A percentile compares a stretch with the other conserved stretches of the same genome.
Evolutionary conservation across 2,113 vertebrate species (phyloP).

Genomic region (Myodes glareolus): DNA sequence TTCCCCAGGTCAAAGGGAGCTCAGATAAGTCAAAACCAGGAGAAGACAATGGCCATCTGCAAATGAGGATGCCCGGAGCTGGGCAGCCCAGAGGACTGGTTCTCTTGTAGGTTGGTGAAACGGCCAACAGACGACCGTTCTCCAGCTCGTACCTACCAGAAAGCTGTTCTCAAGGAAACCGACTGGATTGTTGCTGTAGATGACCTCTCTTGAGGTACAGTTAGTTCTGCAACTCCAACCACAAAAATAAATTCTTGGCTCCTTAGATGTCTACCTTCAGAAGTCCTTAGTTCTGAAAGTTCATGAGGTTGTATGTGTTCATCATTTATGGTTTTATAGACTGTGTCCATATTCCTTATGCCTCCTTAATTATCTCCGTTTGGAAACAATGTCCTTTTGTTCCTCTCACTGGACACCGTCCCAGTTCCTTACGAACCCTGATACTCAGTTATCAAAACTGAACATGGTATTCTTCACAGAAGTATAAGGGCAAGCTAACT

Average conservation of each 20-base stretch:
- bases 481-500: not conserved
- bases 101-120: not conserved
- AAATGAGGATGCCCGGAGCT: not conserved
- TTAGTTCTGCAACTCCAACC: conserved; percentile 26
- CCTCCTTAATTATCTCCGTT: conserved; percentile 34
- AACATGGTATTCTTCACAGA: not conserved
- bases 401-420: not conserved
- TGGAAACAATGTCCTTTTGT: not conserved
- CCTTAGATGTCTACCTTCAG: not conserved
- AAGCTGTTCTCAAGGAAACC: not conserved
- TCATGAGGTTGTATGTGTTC: not conserved
- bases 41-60: not conserved
- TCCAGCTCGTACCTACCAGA: not conserved
- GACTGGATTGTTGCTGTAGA: not conserved
- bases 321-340: conserved; percentile 9
- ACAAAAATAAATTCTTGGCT: not conserved
- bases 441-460: not conserved
- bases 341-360: not conserved
- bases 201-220: not conserved
- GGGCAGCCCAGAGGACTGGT: not conserved
- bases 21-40: not conserved
- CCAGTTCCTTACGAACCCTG: conserved; percentile 26
- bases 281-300: not conserved
- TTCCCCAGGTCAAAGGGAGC: not conserved
- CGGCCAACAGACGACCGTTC: not conserved